A percentile compares a stretch with the other conserved stretches of the same genome.
phyloP scores from a whole-genome alignment of 2,888 invertebrate species.

The Nesidiocoris tenuis region DNA sequence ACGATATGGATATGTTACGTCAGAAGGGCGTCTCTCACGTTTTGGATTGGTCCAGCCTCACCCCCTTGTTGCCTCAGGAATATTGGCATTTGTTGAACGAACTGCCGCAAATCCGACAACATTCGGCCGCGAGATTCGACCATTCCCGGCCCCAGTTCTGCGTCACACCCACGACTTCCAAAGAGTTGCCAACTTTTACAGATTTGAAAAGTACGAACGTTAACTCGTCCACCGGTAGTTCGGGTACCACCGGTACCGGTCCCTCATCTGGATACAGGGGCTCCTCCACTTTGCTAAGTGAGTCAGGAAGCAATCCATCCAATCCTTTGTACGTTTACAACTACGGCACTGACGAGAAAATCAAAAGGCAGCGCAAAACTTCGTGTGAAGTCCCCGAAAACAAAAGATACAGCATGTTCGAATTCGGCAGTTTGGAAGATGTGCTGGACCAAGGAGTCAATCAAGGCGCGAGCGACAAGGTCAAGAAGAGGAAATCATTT shows the following conservation, averaged over 20 bases:
- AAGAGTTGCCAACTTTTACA: slow-evolving; percentile 46
- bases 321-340: slow-evolving; percentile 79
- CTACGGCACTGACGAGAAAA: slow-evolving; percentile 63
- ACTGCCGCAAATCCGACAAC: slow-evolving; percentile 72
- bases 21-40: slow-evolving; percentile 73
- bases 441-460: slow-evolving; percentile 26
- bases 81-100: slow-evolving; percentile 76
- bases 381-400: slow-evolving; percentile 39
- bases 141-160: slow-evolving; percentile 62
- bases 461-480: slow-evolving; percentile 28
- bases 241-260: slow-evolving; percentile 66
- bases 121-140: slow-evolving; percentile 60
- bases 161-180: slow-evolving; percentile 55
- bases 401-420: slow-evolving; percentile 74
- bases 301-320: slow-evolving; percentile 67
- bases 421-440: slow-evolving; percentile 56
- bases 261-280: slow-evolving; percentile 85
- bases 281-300: slow-evolving; percentile 77
- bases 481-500: slow-evolving; percentile 44
- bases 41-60: slow-evolving; percentile 90
- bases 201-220: slow-evolving; percentile 46
- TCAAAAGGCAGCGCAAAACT: slow-evolving; percentile 44
- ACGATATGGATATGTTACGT: slow-evolving; percentile 77
- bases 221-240: slow-evolving; percentile 64
- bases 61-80: slow-evolving; percentile 81